These are phyloP conservation scores for Linurgus olivaceus DNA, from an alignment of 2,797 vertebrate genomes.

Conservation along the genomic window DNA sequence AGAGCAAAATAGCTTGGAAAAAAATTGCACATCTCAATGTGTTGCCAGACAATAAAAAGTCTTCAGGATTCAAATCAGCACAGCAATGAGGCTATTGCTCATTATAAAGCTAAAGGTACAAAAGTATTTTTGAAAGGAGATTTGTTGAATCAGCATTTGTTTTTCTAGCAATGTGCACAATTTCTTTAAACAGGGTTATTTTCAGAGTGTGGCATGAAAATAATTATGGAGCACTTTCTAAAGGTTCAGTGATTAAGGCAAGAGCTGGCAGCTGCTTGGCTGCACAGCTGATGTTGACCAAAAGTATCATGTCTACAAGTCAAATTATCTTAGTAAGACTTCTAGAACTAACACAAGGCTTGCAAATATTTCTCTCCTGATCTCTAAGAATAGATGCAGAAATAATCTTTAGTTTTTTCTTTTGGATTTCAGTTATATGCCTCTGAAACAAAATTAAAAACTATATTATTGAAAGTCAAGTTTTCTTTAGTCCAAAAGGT, in stretches of 20 bases:
- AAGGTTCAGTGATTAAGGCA: conserved; percentile 16
- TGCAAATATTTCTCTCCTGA: neutral
- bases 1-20: neutral
- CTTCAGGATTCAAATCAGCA: neutral
- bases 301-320: neutral
- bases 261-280: conserved; percentile 16
- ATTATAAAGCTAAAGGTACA: neutral
- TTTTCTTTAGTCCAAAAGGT: neutral
- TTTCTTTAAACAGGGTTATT: conserved; percentile 18
- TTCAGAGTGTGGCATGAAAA: neutral
- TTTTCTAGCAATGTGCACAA: neutral
- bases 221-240: conserved; percentile 2
- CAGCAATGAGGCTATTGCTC: neutral
- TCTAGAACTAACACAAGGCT: neutral
- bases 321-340: neutral
- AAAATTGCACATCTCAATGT: neutral
- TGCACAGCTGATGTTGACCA: conserved; percentile 24
- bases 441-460: neutral
- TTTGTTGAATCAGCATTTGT: conserved; percentile 14
- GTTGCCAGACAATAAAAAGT: neutral
- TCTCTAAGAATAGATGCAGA: neutral
- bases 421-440: neutral
- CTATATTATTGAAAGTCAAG: neutral
- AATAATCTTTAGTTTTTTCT: neutral
- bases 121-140: neutral